Evolutionary conservation across 2,113 vertebrate species (phyloP), one percentile per base, ranked within the genome.

Genomic region (Papio anubis): DNA sequence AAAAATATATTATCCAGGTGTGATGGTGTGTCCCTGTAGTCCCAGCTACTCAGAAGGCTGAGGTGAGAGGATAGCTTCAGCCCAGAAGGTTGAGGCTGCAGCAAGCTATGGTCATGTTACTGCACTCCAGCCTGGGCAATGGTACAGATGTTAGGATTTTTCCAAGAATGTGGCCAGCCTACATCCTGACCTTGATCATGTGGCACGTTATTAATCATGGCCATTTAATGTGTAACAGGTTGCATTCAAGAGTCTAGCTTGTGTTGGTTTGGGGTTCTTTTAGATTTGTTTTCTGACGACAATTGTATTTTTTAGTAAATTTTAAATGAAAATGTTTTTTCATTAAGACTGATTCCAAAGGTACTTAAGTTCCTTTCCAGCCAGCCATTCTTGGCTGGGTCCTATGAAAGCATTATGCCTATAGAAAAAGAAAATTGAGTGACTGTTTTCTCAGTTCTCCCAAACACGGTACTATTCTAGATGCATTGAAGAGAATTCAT

Each of bases 331-430:
- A 55, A 48, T 12, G 20, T 45, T 40, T 92, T 40, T 94, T 59
- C 30, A 89, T 88, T 35, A 81, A 82, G 50, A 50, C 86, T 88
- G 48, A 80, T 82, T 89, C 57, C 43, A 91, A 70, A 85, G 43
- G 32, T 38, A 83, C 90, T 94, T 94, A 83, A 52, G 38, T 90
- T 87, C 32, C 78, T 88, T 94, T 96, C 59, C 92, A 78, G 78
- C 48, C 48, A 73, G 16, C 48, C n/a, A 48, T 76, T 84, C 32
- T 48, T 43, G 61, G 32, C 13, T 83, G 90, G 79, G 68, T 66
- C 35, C 57, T 82, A 7, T 50, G 57, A 80, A 75, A 48, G 48
- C 94, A 75, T 61, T 90, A 84, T 85, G 1, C 30, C 45, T 76
- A n/a, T 1, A 27, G 70, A 70, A 85, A 83, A 95, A 32, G 61